These are phyloP conservation scores for Dolichopus griseipennis DNA, from an alignment of 2,888 invertebrate species.

Conservation along the genomic window DNA sequence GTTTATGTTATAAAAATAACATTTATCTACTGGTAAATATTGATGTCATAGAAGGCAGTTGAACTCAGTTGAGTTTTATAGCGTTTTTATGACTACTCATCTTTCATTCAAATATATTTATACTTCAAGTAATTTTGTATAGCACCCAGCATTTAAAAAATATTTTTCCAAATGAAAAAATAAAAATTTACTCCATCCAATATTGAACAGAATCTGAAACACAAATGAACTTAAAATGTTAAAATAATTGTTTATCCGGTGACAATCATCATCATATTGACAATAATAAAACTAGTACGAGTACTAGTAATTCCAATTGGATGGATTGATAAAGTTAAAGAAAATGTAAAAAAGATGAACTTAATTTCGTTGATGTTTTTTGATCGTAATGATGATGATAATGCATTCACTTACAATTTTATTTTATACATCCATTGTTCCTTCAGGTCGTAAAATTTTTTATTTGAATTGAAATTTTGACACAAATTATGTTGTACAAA, in stretches of 20 bases:
- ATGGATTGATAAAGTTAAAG: background rate
- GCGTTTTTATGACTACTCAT: constrained; percentile 33
- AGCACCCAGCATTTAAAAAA: too few species aligned
- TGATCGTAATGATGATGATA: background rate
- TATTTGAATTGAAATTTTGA: constrained; percentile 14
- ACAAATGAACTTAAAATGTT: constrained; percentile 30
- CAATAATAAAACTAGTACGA: constrained; percentile 10
- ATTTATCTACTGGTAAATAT: background rate
- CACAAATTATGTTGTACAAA: constrained; percentile 10
- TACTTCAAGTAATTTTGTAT: background rate
- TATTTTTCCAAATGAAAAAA: too few species aligned
- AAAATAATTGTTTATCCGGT: constrained; percentile 46
- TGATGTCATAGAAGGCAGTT: constrained; percentile 13
- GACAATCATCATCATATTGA: constrained; percentile 40
- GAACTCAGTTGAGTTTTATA: constrained; percentile 31
- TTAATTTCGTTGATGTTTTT: background rate
- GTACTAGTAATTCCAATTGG: background rate
- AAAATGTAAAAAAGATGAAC: background rate
- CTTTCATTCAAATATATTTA: constrained; percentile 8
- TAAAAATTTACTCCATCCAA: too few species aligned
- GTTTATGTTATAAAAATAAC: background rate
- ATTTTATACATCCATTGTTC: background rate
- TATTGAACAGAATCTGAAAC: too few species aligned
- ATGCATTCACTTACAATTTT: background rate
- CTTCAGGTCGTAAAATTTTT: background rate